Evolutionary conservation across 37 sponge, comb jelly and placozoan species (phyloP), one percentile per base, ranked within the genome.

Genomic region (Eunapius fragilis): DNA sequence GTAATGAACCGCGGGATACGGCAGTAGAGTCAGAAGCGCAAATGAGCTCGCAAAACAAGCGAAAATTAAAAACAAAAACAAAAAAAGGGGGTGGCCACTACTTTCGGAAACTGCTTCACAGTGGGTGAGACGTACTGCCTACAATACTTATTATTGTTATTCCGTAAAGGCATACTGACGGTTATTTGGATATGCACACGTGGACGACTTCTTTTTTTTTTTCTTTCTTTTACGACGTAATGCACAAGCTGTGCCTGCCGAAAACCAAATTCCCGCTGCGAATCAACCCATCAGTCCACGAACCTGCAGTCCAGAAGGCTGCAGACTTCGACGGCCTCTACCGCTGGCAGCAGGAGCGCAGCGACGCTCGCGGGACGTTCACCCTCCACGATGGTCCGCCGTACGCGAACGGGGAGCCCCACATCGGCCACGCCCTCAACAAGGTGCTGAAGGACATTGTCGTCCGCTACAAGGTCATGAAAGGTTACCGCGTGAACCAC

Each of bases 301-400:
- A 95, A 32, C 80, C 74, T 19, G 71, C 78, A 31, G 75, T 91
- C 34, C 89, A 92, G 37, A 77, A 74, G 35, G 75, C 82, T 37
- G 84, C 92, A 22, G 67, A 85, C 27, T 92, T 92, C 27, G 84
- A 83, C 23, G 26, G 67, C 2, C 87, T 96, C 37, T 97, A 97
- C 86, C 31, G 77, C 49, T 95, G 96, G 96, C 97, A 97, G 76
- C 74, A 79, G 77, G 75, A 83, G 14, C 47, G 33, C 31, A 24
- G 28, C 10, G 35, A 36, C 35, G 58, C 72, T 24, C 30, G 68
- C 0, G 67, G 68, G 31, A 72, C 24, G 68, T 96, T 96, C 72
- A 69, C 78, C 37, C 96, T 97, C 23, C 98, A 97, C 77, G 98
- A 97, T 86, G 98, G 98, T 25, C 98, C 98, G 25, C 98, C 98